Evolutionary conservation across 2,888 invertebrate genomes (phyloP), one percentile per base, ranked within the genome.

Genomic region (Drosophila leonis): DNA sequence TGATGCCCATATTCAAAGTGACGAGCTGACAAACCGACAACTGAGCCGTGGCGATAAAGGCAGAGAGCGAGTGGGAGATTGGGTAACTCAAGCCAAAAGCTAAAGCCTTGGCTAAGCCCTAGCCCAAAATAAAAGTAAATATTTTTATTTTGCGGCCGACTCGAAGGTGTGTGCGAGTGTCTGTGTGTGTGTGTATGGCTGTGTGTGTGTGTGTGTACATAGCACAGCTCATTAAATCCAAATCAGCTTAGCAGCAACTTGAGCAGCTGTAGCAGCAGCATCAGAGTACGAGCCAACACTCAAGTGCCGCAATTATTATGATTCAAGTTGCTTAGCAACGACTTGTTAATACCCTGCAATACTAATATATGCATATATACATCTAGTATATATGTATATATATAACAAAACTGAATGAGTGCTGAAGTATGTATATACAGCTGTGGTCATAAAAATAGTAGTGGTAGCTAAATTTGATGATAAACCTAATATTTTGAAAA

Each of bases 211-310:
- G 29, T 64, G 63, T 63, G 46, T 39, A 29, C 66, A 82, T 78
- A 78, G 31, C 73, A 75, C 75, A 86, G 84, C 89, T 88, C 86
- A 87, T 88, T 88, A 87, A 84, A 84, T 81, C 74, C 79, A 87
- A 87, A 87, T 84, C 86, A 87, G 86, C 86, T 88, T 87, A 81
- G 77, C 65, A 65, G 63, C 72, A 75, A 69, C 72, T 74, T 68
- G 68, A 76, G 65, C 72, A 51, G 15, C 65, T 33, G 31, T 37
- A 37, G 37, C 63, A 52, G 56, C 70, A 56, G 42, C 48, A 65
- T 66, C 67, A 24, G 15, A 24, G 52, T 6, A 52, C 33, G 52
- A 37, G 20, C 33, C 24, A 67, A 15, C 15, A 24, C 52, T 52
- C 37, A 37, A 52, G 52, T 52, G 52, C 37, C 52, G 5, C 52